These are phyloP conservation scores for Ochotona curzoniae DNA, from an alignment of 2,113 vertebrate species.

Conservation along the genomic window DNA sequence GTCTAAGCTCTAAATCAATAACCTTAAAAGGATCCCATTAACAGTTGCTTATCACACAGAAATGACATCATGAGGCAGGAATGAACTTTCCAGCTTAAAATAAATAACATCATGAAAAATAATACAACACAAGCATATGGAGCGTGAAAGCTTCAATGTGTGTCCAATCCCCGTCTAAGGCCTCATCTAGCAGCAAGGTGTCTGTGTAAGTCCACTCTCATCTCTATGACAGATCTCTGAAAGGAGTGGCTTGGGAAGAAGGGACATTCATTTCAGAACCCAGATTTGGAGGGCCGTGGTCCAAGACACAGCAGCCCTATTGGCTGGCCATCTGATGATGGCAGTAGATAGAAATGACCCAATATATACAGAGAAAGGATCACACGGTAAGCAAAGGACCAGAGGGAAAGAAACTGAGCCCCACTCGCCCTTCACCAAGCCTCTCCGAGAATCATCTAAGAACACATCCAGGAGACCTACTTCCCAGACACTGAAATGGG, in stretches of 20 bases:
- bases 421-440: too few species aligned
- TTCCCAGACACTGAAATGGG: too few species aligned
- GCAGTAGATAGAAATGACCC: too few species aligned
- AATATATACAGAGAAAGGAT: too few species aligned
- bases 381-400: too few species aligned
- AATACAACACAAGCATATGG: neutral
- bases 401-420: too few species aligned
- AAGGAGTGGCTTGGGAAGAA: neutral
- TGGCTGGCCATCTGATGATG: too few species aligned
- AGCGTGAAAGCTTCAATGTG: neutral
- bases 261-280: too few species aligned
- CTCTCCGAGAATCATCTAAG: too few species aligned
- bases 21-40: neutral
- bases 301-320: too few species aligned
- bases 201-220: neutral
- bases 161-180: neutral
- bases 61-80: neutral
- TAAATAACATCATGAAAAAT: neutral
- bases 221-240: neutral
- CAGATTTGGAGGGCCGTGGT: too few species aligned
- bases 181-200: neutral
- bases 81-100: neutral
- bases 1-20: slow-evolving; percentile 5
- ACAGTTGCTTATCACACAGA: neutral
- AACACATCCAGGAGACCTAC: too few species aligned